Base-by-base conservation (phyloP, 1,140 invertebrate genomes). In the Rhopalosiphum maidis region DNA sequence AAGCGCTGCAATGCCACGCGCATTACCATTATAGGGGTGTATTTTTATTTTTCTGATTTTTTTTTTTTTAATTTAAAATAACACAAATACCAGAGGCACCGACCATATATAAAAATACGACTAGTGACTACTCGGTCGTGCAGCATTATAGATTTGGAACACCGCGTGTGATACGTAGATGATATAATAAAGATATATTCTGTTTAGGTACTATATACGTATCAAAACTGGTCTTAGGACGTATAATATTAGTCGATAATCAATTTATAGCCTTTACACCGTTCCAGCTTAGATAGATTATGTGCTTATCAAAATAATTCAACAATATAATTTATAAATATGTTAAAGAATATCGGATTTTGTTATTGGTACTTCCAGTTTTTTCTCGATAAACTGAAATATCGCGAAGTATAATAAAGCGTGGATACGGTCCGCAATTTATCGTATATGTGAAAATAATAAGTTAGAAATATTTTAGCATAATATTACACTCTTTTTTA, bases 1-100 rank as follows among this genome's bases (percentile, higher is more conserved):
- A n/a, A 77, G 60, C 68, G 6, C 30, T n/a, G 68, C 46, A 35
- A 43, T 41, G 54, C 89, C 55, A 55, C 55, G 37, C 60, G 60
- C 60, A 77, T 77, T 77, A 77, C 0, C 60, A n/a, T 77, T 77
- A 8, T 15, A 41, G 43, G 90, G 90, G 90, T 82, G 46, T 83
- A 23, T 54, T 83, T 92, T 54, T 92, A 90, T 30, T 68, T 48
- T 88, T 8, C 37, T 1, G 2, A 4, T 91, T 91, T 77, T 77
- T 21, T 8, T 77, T 23, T 46, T 82, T 91, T 91, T 91, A 90
- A 90, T 90, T 90, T 90, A 90, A 90, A 90, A 90, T 68, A 90
- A 90, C 89, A 90, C 88, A 46, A 37, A 46, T 35, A 54, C 89
- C 89, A 68, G 89, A 43, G 25, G 37, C 22, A 18, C 23, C 37